These are phyloP conservation scores for Sclerodermus sp. DNA, from an alignment of 2,888 invertebrate species.

Conservation along the genomic window DNA sequence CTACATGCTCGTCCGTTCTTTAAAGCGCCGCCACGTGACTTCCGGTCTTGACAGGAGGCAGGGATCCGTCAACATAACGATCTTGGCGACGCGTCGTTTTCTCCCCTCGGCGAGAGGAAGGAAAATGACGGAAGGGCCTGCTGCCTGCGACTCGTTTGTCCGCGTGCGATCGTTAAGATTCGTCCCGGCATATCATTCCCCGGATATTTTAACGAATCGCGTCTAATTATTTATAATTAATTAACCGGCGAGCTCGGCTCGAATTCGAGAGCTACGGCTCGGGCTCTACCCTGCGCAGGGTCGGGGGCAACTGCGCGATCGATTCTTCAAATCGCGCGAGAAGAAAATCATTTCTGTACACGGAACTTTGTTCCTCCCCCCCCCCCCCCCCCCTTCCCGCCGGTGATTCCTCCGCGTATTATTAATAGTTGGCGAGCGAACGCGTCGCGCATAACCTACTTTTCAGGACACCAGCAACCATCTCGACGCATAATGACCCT, in stretches of 20 bases:
- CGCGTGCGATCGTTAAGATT: constrained; percentile 34
- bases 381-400: too few species aligned
- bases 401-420: too few species aligned
- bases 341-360: constrained; percentile 4
- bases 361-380: neutral
- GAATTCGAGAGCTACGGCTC: too few species aligned
- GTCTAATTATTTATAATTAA: constrained; percentile 53
- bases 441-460: too few species aligned
- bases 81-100: constrained; percentile 54
- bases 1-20: too few species aligned
- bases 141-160: constrained; percentile 34
- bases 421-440: too few species aligned
- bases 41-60: constrained; percentile 36
- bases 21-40: constrained; percentile 35
- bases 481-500: too few species aligned
- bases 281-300: too few species aligned
- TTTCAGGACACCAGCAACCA: too few species aligned
- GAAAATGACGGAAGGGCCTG: constrained; percentile 25
- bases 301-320: constrained; percentile 8
- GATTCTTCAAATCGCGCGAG: constrained; percentile 13
- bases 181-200: constrained; percentile 26
- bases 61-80: constrained; percentile 54
- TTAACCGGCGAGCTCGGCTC: too few species aligned
- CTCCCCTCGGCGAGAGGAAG: constrained; percentile 26
- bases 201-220: constrained; percentile 47